A percentile compares a stretch with the other conserved stretches of the same genome.
These are phyloP conservation scores for Yponomeuta plumbellus DNA, from an alignment of 2,888 invertebrate genomes.

Conservation along the genomic window DNA sequence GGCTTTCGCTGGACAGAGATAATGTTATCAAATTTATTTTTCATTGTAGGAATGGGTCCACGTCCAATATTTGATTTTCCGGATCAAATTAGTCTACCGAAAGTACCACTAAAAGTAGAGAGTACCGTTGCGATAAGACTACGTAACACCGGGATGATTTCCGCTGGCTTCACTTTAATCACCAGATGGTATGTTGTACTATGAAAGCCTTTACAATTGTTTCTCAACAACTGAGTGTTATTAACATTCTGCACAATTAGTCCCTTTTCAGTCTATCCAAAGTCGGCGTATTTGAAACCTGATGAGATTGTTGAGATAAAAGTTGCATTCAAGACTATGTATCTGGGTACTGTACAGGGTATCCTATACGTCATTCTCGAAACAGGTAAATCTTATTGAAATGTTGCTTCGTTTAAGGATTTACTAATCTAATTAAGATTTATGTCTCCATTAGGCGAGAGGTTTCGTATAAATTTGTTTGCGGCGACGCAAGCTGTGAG, in stretches of 20 bases:
- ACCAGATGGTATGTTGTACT: constrained; percentile 45
- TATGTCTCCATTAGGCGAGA: constrained; percentile 56
- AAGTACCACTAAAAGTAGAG: constrained; percentile 54
- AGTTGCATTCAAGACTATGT: constrained; percentile 68
- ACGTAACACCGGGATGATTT: constrained; percentile 46
- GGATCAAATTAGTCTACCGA: constrained; percentile 48
- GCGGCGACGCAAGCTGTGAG: constrained; percentile 64
- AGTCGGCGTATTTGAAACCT: constrained; percentile 65
- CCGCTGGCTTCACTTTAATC: constrained; percentile 51
- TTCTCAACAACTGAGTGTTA: no score
- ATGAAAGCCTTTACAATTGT: no score
- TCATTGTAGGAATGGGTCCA: constrained; percentile 57
- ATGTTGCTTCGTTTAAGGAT: background rate
- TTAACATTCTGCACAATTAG: constrained; percentile 30
- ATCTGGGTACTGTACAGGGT: constrained; percentile 56
- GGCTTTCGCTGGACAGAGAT: no score
- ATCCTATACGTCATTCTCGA: constrained; percentile 46
- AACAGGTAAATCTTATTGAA: constrained; percentile 44
- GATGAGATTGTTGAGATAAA: constrained; percentile 65
- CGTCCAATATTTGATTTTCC: constrained; percentile 60
- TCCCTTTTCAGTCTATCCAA: constrained; percentile 72
- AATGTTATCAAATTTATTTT: background rate
- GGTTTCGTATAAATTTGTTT: constrained; percentile 55
- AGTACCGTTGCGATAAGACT: constrained; percentile 37
- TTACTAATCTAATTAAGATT: background rate